Evolutionary conservation across 2,888 invertebrate genomes (phyloP).

Genomic region (Alsophila aescularia): DNA sequence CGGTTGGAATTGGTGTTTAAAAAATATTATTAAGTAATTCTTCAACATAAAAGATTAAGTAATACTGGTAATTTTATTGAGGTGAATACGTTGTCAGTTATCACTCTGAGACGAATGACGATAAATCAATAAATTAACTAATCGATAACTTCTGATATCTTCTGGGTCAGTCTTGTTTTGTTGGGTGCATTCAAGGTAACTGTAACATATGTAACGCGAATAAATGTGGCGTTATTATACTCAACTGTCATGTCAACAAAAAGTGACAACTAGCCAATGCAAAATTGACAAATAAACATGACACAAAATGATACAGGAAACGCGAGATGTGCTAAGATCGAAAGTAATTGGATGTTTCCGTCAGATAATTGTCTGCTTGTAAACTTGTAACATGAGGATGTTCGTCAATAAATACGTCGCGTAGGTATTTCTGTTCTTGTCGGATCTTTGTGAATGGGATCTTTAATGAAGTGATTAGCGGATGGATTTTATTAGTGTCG

Average conservation of each 20-base stretch:
- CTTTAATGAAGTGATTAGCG: constrained; percentile 13
- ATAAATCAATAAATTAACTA: no score
- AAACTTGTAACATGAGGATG: constrained; percentile 28
- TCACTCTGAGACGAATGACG: no score
- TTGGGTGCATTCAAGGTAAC: neutral
- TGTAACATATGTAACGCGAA: neutral
- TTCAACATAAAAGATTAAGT: no score
- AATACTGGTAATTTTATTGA: no score
- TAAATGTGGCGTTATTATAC: neutral
- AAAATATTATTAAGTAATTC: no score
- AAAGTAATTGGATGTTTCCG: constrained; percentile 42
- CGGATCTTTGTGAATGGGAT: neutral
- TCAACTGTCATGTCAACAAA: neutral
- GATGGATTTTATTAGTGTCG: constrained; percentile 1
- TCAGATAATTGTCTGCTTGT: constrained; percentile 35
- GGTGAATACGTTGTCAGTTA: no score
- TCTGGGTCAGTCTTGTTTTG: no score
- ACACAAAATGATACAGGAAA: constrained; percentile 36
- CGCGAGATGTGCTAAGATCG: constrained; percentile 38
- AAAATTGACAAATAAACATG: constrained; percentile 33
- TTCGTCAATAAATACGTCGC: constrained; percentile 19
- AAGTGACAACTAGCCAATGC: neutral
- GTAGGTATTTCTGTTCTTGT: constrained; percentile 5
- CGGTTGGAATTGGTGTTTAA: no score
- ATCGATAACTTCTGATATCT: no score